These are phyloP conservation scores for Alouatta palliata DNA, from an alignment of 2,113 vertebrate species.

Conservation along the genomic window DNA sequence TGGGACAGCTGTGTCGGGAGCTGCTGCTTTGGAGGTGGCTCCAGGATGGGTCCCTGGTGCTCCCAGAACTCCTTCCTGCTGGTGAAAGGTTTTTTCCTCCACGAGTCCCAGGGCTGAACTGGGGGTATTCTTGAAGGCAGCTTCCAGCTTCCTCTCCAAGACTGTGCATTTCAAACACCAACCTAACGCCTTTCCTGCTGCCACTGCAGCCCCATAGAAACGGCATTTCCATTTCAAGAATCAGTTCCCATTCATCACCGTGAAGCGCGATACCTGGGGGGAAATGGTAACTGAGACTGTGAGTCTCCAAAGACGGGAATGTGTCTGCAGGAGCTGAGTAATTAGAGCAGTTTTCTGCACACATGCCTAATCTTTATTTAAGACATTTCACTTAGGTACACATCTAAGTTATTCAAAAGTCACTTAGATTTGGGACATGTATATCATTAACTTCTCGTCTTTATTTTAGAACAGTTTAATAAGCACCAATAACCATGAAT, in stretches of 20 bases:
- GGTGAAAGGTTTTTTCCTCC: not conserved
- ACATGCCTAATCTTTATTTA: slow-evolving; percentile 79
- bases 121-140: not conserved
- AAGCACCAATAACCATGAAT: not conserved
- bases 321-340: slow-evolving; percentile 56
- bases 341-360: slow-evolving; percentile 72
- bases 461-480: not conserved
- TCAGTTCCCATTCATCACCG: slow-evolving; percentile 75
- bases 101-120: slow-evolving; percentile 10
- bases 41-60: slow-evolving; percentile 3
- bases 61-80: not conserved
- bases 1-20: slow-evolving; percentile 18
- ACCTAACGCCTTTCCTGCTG: not conserved
- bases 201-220: not conserved
- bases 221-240: slow-evolving; percentile 64
- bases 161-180: slow-evolving; percentile 50
- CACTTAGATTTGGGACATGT: slow-evolving; percentile 42
- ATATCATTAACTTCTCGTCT: not conserved
- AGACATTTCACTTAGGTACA: slow-evolving; percentile 77
- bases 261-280: slow-evolving; percentile 74
- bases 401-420: slow-evolving; percentile 70
- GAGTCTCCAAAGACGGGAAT: slow-evolving; percentile 58
- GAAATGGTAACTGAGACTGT: slow-evolving; percentile 27
- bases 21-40: not conserved
- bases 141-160: not conserved